Evolutionary conservation across 2,797 vertebrate species (phyloP).

Genomic region (Tauraco hartlaubi): DNA sequence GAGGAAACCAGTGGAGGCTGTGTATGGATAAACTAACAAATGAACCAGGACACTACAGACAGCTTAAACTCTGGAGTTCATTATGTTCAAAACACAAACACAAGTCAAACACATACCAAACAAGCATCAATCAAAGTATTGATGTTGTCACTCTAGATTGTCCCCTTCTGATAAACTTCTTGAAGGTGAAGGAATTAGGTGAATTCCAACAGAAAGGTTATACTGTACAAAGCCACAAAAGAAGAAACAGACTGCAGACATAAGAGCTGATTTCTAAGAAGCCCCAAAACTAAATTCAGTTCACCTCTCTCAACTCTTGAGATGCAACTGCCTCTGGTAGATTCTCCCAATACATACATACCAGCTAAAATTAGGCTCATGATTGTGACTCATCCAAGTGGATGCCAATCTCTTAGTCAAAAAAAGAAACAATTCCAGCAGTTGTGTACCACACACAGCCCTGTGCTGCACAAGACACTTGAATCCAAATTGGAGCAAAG

Average conservation of each 20-base stretch:
- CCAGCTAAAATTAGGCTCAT: conserved; percentile 64
- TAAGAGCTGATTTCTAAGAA: background rate
- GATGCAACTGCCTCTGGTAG: background rate
- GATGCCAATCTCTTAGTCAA: conserved; percentile 62
- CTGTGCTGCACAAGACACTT: background rate
- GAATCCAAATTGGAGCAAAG: conserved; percentile 5
- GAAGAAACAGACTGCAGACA: background rate
- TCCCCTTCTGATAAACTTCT: background rate
- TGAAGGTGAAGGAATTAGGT: background rate
- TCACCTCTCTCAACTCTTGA: background rate
- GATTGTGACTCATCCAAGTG: conserved; percentile 62
- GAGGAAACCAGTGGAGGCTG: background rate
- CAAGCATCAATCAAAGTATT: conserved; percentile 23
- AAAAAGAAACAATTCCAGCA: conserved; percentile 70
- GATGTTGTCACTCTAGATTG: background rate
- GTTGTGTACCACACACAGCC: conserved; percentile 12
- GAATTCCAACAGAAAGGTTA: background rate
- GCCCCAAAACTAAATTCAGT: background rate
- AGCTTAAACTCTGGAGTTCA: background rate
- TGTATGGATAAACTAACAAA: background rate
- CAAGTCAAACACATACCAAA: background rate
- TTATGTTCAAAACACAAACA: conserved; percentile 10
- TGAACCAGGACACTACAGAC: background rate
- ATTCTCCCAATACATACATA: conserved; percentile 25
- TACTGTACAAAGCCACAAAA: background rate